Evolutionary conservation across 2,797 vertebrate species (phyloP).

Genomic region (Gallinago solitaria): DNA sequence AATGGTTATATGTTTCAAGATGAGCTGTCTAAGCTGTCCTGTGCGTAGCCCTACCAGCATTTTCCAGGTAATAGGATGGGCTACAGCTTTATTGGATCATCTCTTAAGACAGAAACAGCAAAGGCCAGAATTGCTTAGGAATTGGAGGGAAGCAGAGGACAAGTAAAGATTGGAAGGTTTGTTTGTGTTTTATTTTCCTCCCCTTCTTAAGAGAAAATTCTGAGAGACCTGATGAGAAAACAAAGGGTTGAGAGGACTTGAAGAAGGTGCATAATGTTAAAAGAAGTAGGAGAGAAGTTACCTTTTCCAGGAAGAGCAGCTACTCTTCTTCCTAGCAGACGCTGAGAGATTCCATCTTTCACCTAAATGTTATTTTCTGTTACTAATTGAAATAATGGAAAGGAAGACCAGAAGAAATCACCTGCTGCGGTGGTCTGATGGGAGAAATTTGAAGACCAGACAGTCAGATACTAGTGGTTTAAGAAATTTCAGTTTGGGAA

Average conservation of each 20-base stretch:
- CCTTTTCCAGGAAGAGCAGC: neutral
- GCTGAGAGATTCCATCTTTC: neutral
- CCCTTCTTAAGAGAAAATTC: neutral
- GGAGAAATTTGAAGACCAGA: neutral
- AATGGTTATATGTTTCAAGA: neutral
- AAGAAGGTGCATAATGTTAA: neutral
- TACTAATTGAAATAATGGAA: neutral
- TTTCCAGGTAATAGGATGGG: neutral
- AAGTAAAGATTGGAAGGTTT: neutral
- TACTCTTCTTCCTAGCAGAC: neutral
- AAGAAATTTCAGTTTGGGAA: neutral
- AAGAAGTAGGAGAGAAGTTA: neutral
- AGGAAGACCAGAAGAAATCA: neutral
- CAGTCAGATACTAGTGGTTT: neutral
- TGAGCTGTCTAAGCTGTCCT: neutral
- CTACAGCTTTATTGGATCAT: neutral
- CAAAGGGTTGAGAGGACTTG: neutral
- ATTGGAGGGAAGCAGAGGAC: neutral
- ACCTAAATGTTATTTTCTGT: neutral
- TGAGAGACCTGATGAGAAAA: neutral
- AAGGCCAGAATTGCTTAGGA: neutral
- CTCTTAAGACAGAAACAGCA: neutral
- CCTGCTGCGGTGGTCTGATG: neutral
- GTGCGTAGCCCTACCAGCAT: neutral
- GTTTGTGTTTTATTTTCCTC: neutral